Conservation (phyloP, 2,888 invertebrate genomes). For the Nymphalis polychloros region DNA sequence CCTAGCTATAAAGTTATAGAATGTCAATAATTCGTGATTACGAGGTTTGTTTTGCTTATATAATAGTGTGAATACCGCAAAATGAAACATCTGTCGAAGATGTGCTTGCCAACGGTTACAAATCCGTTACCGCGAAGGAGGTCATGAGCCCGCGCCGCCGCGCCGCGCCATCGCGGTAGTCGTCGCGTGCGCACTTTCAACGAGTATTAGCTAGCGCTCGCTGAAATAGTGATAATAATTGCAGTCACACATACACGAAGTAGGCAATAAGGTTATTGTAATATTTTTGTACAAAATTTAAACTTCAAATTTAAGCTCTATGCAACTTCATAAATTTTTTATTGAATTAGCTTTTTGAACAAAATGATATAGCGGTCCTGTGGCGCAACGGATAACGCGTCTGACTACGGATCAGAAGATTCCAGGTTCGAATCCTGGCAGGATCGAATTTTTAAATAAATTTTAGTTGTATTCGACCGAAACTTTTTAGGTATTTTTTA, state of each 20-base stretch:
- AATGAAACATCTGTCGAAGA: slow-evolving; percentile 46
- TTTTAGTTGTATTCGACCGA: neutral
- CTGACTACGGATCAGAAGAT: slow-evolving; percentile 87
- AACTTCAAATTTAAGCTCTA: neutral
- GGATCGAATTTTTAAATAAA: slow-evolving; percentile 61
- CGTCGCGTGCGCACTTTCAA: slow-evolving; percentile 72
- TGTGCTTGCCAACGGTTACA: slow-evolving; percentile 49
- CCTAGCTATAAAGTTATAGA: neutral
- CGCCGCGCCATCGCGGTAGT: slow-evolving; percentile 29
- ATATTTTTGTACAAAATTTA: slow-evolving; percentile 38
- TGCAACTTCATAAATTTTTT: neutral
- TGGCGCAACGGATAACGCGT: slow-evolving; percentile 87
- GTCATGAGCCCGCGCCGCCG: slow-evolving; percentile 52
- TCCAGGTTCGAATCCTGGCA: slow-evolving; percentile 85
- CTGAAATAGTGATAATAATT: slow-evolving; percentile 51
- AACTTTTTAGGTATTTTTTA: too few species aligned
- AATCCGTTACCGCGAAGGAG: slow-evolving; percentile 70
- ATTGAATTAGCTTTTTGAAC: neutral
- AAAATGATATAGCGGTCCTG: slow-evolving; percentile 67
- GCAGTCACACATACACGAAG: slow-evolving; percentile 29
- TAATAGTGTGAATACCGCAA: slow-evolving; percentile 46
- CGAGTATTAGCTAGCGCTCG: slow-evolving; percentile 50
- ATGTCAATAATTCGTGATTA: slow-evolving; percentile 13
- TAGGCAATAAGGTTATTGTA: slow-evolving; percentile 41
- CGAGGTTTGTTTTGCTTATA: slow-evolving; percentile 45